These are phyloP conservation scores for Xenops minutus DNA, from an alignment of 2,797 vertebrate genomes.

Conservation along the genomic window DNA sequence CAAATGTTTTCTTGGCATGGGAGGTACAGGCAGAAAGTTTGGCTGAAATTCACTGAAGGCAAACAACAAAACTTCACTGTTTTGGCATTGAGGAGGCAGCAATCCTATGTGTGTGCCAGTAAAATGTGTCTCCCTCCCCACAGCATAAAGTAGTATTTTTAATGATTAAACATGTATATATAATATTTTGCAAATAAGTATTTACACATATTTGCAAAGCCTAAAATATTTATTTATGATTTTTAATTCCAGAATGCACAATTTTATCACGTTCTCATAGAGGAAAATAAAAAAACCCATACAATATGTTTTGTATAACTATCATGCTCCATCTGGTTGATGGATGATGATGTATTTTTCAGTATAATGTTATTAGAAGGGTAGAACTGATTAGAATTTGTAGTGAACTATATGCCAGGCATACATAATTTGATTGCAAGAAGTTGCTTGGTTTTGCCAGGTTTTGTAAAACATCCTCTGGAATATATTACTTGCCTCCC, in stretches of 20 bases:
- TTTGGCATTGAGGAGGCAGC: neutral
- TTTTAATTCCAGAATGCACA: slow-evolving; percentile 25
- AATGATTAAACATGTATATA: neutral
- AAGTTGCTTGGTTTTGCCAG: slow-evolving; percentile 60
- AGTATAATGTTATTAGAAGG: slow-evolving; percentile 68
- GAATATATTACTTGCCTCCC: slow-evolving; percentile 56
- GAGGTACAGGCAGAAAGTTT: neutral
- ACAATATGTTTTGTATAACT: slow-evolving; percentile 59
- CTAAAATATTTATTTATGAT: slow-evolving; percentile 45
- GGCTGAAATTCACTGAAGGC: neutral
- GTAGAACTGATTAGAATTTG: slow-evolving; percentile 71
- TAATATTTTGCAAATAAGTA: slow-evolving; percentile 47
- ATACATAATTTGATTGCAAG: slow-evolving; percentile 71
- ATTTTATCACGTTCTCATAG: slow-evolving; percentile 29
- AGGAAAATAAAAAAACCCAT: slow-evolving; percentile 51
- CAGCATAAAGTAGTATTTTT: neutral
- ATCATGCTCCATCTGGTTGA: slow-evolving; percentile 67
- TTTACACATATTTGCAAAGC: slow-evolving; percentile 29
- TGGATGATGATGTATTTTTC: slow-evolving; percentile 66
- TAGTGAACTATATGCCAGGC: slow-evolving; percentile 60
- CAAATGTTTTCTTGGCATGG: neutral
- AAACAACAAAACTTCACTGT: neutral
- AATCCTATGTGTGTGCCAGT: neutral
- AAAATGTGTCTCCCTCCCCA: neutral
- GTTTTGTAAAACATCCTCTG: slow-evolving; percentile 58